Percentiles rank a stretch among this genome's conserved stretches.
phyloP scores from a whole-genome alignment of 30 jellyfish, hydroid and myxozoan species.

The Rhopilema esculentum region DNA sequence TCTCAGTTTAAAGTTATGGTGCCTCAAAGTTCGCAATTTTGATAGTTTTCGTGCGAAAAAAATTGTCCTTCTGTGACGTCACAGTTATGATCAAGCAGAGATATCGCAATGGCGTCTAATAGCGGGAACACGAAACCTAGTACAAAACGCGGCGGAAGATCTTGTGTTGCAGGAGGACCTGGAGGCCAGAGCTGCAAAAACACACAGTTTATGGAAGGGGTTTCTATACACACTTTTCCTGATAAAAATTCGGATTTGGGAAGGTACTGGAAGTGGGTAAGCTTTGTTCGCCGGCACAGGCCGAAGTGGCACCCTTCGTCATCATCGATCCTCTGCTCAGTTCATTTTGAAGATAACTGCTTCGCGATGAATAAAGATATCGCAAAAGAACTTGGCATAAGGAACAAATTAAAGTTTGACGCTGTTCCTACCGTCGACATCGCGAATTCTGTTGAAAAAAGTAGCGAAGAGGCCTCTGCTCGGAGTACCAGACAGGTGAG shows the following conservation, averaged over 20 bases:
- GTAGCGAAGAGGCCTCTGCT: background rate
- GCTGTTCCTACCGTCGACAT: constrained; percentile 56
- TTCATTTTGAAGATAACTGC: constrained; percentile 43
- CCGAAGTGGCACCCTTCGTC: constrained; percentile 6
- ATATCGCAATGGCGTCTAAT: background rate
- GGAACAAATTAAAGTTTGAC: constrained; percentile 8
- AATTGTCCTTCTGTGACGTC: no score
- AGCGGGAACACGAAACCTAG: background rate
- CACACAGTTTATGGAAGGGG: constrained; percentile 13
- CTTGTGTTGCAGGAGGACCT: constrained; percentile 26
- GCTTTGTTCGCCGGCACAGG: constrained; percentile 36
- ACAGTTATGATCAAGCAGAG: background rate
- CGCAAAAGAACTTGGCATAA: constrained; percentile 60
- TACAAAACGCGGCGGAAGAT: constrained; percentile 1
- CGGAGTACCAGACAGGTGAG: background rate
- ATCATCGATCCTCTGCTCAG: constrained; percentile 6
- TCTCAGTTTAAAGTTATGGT: background rate
- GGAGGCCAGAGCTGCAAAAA: constrained; percentile 14
- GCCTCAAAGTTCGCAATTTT: background rate
- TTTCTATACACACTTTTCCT: constrained; percentile 21
- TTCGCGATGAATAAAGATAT: constrained; percentile 24
- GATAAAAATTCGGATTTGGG: background rate
- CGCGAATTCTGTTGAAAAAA: constrained; percentile 15
- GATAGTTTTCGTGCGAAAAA: no score
- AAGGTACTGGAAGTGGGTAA: constrained; percentile 10